These are phyloP conservation scores for Podotricha telesiphe DNA, from an alignment of 2,888 invertebrate genomes.

Conservation along the genomic window DNA sequence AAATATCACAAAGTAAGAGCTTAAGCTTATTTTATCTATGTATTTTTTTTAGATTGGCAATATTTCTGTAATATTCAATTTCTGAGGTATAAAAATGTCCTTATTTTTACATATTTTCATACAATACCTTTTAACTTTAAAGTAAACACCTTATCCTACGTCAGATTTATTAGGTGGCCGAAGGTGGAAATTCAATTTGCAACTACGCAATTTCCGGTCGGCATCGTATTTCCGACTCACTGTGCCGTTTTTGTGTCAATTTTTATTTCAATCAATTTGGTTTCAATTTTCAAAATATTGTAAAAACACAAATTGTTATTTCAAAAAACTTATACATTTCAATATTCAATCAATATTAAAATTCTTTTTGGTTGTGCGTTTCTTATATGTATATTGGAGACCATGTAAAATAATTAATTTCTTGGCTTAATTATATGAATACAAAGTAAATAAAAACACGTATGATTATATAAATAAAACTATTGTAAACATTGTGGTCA, in stretches of 20 bases:
- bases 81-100: background rate
- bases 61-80: too few relatives aligned
- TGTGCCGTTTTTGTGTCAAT: slow-evolving; percentile 37
- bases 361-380: too few relatives aligned
- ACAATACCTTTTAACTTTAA: slow-evolving; percentile 62
- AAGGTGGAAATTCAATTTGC: slow-evolving; percentile 79
- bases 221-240: slow-evolving; percentile 65
- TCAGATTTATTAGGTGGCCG: slow-evolving; percentile 76
- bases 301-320: background rate
- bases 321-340: background rate
- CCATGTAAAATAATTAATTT: too few relatives aligned
- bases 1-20: too few relatives aligned
- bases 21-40: too few relatives aligned
- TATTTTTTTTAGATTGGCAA: too few relatives aligned
- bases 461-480: background rate
- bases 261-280: slow-evolving; percentile 46
- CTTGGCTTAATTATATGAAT: too few relatives aligned
- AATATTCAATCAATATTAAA: background rate
- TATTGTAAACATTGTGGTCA: background rate
- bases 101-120: slow-evolving; percentile 31
- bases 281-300: slow-evolving; percentile 31
- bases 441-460: too few relatives aligned
- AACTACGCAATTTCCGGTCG: slow-evolving; percentile 78
- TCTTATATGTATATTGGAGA: too few relatives aligned
- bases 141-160: slow-evolving; percentile 44